Percentiles rank a stretch among this genome's conserved stretches.
Conservation (phyloP, 2,888 invertebrate species). For the Galerucella nymphaeae region DNA sequence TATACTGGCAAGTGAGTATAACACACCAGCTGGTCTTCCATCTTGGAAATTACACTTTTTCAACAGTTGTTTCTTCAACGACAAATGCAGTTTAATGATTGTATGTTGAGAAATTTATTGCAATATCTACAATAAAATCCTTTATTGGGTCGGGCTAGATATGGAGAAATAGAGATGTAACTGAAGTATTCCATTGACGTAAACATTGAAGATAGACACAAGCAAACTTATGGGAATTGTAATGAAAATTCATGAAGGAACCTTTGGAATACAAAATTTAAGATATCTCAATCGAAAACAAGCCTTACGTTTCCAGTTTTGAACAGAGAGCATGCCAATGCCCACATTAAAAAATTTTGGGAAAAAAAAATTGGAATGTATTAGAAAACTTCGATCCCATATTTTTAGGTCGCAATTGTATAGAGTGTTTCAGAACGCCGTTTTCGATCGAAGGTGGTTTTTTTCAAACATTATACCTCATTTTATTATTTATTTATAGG, state of each 20-base stretch:
- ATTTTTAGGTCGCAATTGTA: no score
- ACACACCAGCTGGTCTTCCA: constrained; percentile 35
- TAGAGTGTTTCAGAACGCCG: no score
- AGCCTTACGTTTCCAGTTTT: no score
- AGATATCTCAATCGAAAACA: background rate
- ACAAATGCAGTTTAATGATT: constrained; percentile 41
- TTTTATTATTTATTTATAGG: no score
- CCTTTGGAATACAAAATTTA: background rate
- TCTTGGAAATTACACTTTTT: constrained; percentile 35
- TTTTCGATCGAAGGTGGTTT: no score
- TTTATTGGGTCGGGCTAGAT: constrained; percentile 25
- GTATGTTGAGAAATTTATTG: constrained; percentile 40
- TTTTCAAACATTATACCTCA: no score
- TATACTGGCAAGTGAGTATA: constrained; percentile 33
- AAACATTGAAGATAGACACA: background rate
- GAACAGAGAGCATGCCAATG: no score
- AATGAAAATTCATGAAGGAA: background rate
- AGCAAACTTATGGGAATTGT: background rate
- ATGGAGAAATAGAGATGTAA: constrained; percentile 8
- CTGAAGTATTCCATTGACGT: background rate
- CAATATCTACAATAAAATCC: constrained; percentile 35
- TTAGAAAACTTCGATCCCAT: no score
- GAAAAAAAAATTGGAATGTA: no score
- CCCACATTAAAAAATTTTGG: no score
- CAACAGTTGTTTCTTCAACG: constrained; percentile 37